Conservation (phyloP, 2,797 vertebrate species). For the Coccyzus lansbergi region DNA sequence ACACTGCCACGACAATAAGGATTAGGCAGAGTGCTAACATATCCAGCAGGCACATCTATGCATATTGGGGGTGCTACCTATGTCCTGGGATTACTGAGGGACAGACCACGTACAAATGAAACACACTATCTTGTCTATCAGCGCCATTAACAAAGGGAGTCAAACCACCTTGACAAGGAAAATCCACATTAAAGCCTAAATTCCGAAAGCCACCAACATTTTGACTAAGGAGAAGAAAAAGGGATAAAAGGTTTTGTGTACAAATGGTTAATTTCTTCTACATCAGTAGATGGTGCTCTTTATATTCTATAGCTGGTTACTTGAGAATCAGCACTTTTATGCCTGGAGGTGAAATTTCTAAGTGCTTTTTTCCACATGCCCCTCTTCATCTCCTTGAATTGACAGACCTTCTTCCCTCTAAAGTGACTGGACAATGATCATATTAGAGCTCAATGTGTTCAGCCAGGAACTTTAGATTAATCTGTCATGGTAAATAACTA, state of each 20-base stretch:
- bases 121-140: not conserved
- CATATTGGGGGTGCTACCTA: not conserved
- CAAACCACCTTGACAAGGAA: not conserved
- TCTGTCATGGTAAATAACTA: not conserved
- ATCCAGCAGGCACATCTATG: not conserved
- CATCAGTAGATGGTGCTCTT: constrained; percentile 58
- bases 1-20: not conserved
- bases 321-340: not conserved
- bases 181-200: not conserved
- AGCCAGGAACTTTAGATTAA: not conserved
- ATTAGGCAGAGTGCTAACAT: not conserved
- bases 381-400: constrained; percentile 2
- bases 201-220: not conserved
- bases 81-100: not conserved
- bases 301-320: not conserved
- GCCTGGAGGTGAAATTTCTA: not conserved
- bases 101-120: not conserved
- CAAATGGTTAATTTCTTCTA: not conserved
- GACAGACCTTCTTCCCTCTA: not conserved
- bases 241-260: not conserved
- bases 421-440: not conserved
- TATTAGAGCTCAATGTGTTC: not conserved
- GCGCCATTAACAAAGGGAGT: not conserved
- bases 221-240: not conserved
- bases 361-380: not conserved